Evolutionary conservation across 2,113 vertebrate genomes (phyloP).

Genomic region (Thymallus thymallus): DNA sequence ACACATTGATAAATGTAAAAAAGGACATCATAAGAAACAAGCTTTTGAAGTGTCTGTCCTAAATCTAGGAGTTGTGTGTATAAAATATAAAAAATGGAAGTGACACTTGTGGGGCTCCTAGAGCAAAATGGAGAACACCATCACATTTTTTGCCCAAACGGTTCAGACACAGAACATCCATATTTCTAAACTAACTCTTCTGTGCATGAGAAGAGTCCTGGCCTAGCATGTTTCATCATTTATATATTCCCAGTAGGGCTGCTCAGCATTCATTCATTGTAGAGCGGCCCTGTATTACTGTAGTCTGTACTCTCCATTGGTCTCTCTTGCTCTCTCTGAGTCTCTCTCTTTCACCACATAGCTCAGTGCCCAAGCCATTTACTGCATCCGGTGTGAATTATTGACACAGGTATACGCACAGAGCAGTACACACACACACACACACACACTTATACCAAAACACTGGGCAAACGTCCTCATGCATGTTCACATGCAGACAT

Average conservation of each 20-base stretch:
- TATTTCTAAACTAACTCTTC: not conserved
- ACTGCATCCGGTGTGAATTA: constrained; percentile 71
- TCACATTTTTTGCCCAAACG: too few relatives aligned
- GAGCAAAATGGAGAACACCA: too few relatives aligned
- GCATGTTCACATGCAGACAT: too few relatives aligned
- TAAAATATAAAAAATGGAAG: too few relatives aligned
- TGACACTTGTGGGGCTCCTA: too few relatives aligned
- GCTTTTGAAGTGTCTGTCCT: too few relatives aligned
- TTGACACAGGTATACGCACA: constrained; percentile 45
- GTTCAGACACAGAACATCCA: too few relatives aligned
- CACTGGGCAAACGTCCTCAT: too few relatives aligned
- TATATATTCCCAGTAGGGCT: not conserved
- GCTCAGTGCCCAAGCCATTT: constrained; percentile 54
- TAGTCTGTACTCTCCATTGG: not conserved
- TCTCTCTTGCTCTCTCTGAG: not conserved
- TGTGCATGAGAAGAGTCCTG: constrained; percentile 34
- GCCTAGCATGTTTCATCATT: constrained; percentile 3
- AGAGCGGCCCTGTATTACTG: not conserved
- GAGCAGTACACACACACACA: not conserved
- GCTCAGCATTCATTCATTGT: not conserved
- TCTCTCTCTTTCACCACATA: not conserved
- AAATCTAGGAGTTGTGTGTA: too few relatives aligned
- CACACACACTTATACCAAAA: not conserved
- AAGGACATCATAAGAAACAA: too few relatives aligned
- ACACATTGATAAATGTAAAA: too few relatives aligned